Evolutionary conservation across 2,113 vertebrate species (phyloP).

Genomic region (Halichoeres trimaculatus): DNA sequence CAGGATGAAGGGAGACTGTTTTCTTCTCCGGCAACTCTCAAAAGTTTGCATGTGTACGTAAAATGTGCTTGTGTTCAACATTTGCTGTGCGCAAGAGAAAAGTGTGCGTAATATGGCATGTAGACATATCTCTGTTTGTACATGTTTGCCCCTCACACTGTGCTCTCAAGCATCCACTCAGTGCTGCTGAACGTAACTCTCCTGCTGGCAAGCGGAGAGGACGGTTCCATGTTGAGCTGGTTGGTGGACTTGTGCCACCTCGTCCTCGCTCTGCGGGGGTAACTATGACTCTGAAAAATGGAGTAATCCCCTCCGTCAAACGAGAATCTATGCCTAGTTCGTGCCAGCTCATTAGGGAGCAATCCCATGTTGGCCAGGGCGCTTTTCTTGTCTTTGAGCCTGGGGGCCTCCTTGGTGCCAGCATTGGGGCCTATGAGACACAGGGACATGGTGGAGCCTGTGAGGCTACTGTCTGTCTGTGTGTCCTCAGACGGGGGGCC

Average conservation of each 20-base stretch:
- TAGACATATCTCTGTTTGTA: conserved; percentile 50
- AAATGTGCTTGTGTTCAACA: conserved; percentile 63
- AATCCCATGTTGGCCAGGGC: conserved; percentile 76
- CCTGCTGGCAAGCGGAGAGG: conserved; percentile 83
- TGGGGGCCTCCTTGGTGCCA: conserved; percentile 80
- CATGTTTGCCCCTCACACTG: conserved; percentile 85
- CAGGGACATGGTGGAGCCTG: conserved; percentile 90
- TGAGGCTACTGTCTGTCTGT: conserved; percentile 84
- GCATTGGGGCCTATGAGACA: conserved; percentile 87
- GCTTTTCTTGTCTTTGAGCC: conserved; percentile 82
- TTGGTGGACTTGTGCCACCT: conserved; percentile 92
- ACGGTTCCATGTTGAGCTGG: conserved; percentile 86
- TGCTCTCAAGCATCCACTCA: conserved; percentile 98
- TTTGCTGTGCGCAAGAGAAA: conserved; percentile 46
- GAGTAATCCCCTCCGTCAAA: conserved; percentile 94
- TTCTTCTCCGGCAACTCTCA: conserved; percentile 73
- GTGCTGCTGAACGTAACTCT: conserved; percentile 94
- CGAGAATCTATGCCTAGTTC: conserved; percentile 91
- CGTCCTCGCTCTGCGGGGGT: conserved; percentile 92
- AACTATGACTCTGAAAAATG: conserved; percentile 97
- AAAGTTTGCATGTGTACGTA: conserved; percentile 61
- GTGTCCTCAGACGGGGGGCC: conserved; percentile 83
- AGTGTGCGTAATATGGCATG: conserved; percentile 59
- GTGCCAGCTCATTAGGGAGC: conserved; percentile 86
- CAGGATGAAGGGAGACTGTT: conserved; percentile 65